Evolutionary conservation across 64 coral and sea anemone species (phyloP).

Genomic region (Catalaphyllia jardinei): DNA sequence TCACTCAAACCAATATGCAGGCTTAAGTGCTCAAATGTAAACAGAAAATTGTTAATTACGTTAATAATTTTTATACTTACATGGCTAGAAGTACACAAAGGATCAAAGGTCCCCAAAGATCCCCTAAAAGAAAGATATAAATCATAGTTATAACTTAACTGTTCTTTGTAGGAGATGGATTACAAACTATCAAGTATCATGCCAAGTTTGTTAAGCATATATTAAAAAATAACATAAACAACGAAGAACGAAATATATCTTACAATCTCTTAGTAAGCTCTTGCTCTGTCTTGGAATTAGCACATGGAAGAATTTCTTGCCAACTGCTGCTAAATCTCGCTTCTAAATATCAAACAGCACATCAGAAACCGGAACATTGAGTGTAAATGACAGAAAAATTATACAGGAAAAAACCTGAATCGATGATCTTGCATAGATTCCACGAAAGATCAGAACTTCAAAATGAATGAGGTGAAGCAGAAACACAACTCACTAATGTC

Average conservation of each 20-base stretch:
- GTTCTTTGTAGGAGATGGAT: background rate
- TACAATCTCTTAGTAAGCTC: slow-evolving; percentile 94
- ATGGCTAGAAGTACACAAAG: slow-evolving; percentile 96
- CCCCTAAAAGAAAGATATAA: slow-evolving; percentile 66
- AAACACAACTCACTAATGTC: slow-evolving; percentile 81
- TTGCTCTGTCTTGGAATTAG: slow-evolving; percentile 92
- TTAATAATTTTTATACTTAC: slow-evolving; percentile 75
- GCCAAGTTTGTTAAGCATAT: background rate
- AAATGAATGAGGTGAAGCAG: background rate
- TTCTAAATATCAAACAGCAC: slow-evolving; percentile 65
- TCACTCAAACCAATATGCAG: background rate
- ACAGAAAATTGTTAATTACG: background rate
- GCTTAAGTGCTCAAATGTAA: too few relatives aligned
- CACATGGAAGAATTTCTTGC: slow-evolving; percentile 95
- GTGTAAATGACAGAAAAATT: background rate
- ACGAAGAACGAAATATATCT: slow-evolving; percentile 4
- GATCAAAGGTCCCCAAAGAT: slow-evolving; percentile 98
- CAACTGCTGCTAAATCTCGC: slow-evolving; percentile 93
- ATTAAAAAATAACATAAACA: too few relatives aligned
- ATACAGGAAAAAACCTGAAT: background rate
- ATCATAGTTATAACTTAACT: background rate
- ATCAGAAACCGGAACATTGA: slow-evolving; percentile 33
- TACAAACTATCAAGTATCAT: background rate
- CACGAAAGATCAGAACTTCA: background rate
- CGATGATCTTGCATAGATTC: too few relatives aligned